Evolutionary conservation across 2,888 invertebrate species (phyloP).

Genomic region (Pecten maximus): DNA sequence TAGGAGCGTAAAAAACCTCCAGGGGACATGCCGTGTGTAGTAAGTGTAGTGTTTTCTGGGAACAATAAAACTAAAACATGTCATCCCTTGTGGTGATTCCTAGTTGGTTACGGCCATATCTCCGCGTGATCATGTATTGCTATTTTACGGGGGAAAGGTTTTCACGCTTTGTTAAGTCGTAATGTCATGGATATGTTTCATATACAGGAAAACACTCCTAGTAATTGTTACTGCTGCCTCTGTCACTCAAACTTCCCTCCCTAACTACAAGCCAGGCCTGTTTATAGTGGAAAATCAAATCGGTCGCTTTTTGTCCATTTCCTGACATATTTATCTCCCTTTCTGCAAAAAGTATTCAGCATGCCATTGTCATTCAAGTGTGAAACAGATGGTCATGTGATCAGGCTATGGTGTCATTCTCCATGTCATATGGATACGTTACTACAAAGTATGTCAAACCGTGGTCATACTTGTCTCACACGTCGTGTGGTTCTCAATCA

Average conservation of each 20-base stretch:
- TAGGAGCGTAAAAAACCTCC: not conserved
- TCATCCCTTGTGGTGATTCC: not conserved
- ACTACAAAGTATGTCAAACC: not conserved
- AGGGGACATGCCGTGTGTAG: not conserved
- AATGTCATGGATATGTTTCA: conserved; percentile 28
- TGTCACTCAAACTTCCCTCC: not conserved
- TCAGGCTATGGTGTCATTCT: not conserved
- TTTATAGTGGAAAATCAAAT: not conserved
- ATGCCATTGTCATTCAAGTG: not conserved
- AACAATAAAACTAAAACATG: conserved; percentile 18
- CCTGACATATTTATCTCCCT: conserved; percentile 2
- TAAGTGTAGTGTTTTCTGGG: not conserved
- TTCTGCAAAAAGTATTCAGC: conserved; percentile 11
- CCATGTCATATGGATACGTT: not conserved
- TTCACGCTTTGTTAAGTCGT: conserved; percentile 30
- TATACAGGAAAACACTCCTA: not conserved
- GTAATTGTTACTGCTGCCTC: not conserved
- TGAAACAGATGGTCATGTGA: conserved; percentile 30
- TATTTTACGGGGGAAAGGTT: not conserved
- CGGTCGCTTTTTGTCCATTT: not conserved
- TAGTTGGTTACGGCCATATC: not conserved
- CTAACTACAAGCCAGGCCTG: not conserved
- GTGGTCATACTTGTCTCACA: not conserved
- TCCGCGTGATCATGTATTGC: conserved; percentile 4
- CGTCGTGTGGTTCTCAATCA: not conserved